Conservation (phyloP, 35 echinoderm and acorn worm species). For the Apostichopus japonicus region DNA sequence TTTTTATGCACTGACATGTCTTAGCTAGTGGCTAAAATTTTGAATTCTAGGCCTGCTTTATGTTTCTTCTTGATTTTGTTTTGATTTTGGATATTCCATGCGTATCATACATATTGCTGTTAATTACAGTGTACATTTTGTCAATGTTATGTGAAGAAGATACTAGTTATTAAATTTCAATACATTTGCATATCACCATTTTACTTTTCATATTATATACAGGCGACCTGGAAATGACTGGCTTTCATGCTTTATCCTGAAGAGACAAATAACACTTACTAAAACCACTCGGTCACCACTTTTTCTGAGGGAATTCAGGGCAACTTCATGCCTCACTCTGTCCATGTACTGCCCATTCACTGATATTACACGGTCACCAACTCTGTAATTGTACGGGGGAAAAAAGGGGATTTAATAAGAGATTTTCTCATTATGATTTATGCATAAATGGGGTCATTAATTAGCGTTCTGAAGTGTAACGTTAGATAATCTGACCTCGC, state of each 20-base stretch:
- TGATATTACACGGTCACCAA: conserved; percentile 84
- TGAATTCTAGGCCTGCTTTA: too few relatives aligned
- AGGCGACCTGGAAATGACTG: too few relatives aligned
- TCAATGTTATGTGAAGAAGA: background rate
- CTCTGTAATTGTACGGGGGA: conserved; percentile 47
- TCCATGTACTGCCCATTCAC: conserved; percentile 86
- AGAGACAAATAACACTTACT: conserved; percentile 64
- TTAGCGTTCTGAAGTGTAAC: background rate
- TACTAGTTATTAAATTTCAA: background rate
- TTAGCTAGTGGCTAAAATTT: too few relatives aligned
- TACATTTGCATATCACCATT: background rate
- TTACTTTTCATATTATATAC: background rate
- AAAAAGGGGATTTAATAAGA: background rate
- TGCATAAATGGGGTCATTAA: background rate
- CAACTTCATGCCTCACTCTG: conserved; percentile 75
- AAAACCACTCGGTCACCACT: conserved; percentile 71
- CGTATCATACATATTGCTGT: background rate
- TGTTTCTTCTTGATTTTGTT: too few relatives aligned
- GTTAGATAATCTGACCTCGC: background rate
- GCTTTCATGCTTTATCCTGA: too few relatives aligned
- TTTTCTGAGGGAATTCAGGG: conserved; percentile 68
- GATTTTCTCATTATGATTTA: background rate
- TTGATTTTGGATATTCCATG: too few relatives aligned
- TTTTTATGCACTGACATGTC: too few relatives aligned
- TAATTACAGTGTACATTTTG: background rate